Evolutionary conservation across 2,113 vertebrate species (phyloP).

Genomic region (Cranoglanis bouderius): DNA sequence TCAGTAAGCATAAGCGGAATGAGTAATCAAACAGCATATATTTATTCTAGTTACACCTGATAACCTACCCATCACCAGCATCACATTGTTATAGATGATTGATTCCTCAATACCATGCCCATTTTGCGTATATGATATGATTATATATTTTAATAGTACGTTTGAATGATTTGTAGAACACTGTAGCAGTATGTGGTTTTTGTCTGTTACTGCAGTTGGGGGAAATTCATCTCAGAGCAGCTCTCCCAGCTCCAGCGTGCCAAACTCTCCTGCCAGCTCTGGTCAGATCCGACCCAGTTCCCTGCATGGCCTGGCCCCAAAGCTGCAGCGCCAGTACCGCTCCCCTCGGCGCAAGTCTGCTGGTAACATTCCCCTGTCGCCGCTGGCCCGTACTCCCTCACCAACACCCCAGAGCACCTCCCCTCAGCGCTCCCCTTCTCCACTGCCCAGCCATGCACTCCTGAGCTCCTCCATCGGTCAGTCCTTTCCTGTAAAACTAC

Average conservation of each 20-base stretch:
- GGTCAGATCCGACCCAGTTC: conserved; percentile 96
- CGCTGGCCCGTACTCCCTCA: conserved; percentile 91
- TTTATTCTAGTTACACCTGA: background rate
- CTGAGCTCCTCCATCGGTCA: conserved; percentile 73
- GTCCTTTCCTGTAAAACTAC: conserved; percentile 88
- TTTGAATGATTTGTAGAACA: background rate
- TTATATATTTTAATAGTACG: background rate
- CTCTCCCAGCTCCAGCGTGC: conserved; percentile 93
- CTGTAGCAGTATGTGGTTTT: background rate
- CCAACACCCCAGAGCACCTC: conserved; percentile 90
- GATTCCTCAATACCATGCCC: background rate
- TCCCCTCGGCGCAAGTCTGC: conserved; percentile 94
- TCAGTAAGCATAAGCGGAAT: background rate
- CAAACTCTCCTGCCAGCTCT: conserved; percentile 92
- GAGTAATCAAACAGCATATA: background rate
- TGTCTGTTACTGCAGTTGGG: conserved; percentile 73
- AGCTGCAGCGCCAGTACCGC: conserved; percentile 94
- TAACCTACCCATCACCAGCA: background rate
- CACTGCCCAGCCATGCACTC: conserved; percentile 80
- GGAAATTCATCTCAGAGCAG: conserved; percentile 97
- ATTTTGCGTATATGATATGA: background rate
- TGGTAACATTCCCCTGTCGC: conserved; percentile 94
- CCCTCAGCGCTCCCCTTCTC: conserved; percentile 90
- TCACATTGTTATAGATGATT: background rate
- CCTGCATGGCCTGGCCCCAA: conserved; percentile 91